phyloP scores from a whole-genome alignment of 2,113 vertebrate species.

The Nasalis larvatus region DNA sequence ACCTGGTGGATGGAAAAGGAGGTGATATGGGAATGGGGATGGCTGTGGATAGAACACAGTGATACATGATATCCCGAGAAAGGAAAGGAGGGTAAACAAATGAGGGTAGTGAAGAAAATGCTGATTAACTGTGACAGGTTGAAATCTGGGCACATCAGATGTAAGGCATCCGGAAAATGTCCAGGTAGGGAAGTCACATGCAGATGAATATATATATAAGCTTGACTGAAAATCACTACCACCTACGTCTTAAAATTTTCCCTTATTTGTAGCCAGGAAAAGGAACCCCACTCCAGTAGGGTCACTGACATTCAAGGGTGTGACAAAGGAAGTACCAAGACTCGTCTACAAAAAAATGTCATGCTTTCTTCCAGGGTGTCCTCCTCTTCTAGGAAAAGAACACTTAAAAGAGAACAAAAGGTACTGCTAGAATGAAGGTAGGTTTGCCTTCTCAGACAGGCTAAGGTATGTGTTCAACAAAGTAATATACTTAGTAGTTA shows the following conservation, averaged over 20 bases:
- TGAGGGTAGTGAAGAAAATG: not conserved
- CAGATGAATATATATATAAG: not conserved
- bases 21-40: not conserved
- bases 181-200: not conserved
- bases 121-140: not conserved
- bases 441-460: not conserved
- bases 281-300: not conserved
- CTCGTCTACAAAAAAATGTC: not conserved
- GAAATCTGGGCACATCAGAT: not conserved
- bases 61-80: not conserved
- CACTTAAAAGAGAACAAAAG: conserved; percentile 16
- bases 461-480: conserved; percentile 1
- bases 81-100: not conserved
- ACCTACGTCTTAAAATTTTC: not conserved
- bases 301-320: not conserved
- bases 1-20: not conserved
- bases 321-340: not conserved
- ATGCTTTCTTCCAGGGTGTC: not conserved
- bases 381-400: not conserved
- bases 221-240: not conserved
- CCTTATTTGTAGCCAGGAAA: not conserved
- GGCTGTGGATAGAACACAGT: not conserved
- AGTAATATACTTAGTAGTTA: conserved; percentile 7
- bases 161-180: not conserved
- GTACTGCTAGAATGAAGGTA: not conserved